Conservation (phyloP, 2,797 vertebrate species). For the Pangasius mekongensis region DNA sequence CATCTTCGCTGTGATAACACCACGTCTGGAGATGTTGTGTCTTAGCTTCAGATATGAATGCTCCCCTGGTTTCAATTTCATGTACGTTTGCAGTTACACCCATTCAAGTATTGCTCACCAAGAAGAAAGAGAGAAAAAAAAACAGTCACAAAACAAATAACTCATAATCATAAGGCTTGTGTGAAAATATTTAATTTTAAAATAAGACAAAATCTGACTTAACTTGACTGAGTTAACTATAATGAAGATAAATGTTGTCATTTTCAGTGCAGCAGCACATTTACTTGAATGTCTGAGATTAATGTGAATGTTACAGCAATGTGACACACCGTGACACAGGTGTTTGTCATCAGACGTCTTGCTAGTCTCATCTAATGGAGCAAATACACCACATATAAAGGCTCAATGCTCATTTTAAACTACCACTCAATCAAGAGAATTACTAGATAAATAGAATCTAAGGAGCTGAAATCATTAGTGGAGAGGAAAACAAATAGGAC, state of each 20-base stretch:
- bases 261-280: constrained; percentile 15
- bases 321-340: constrained; percentile 10
- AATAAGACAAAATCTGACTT: constrained; percentile 15
- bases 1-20: constrained; percentile 64
- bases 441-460: constrained; percentile 53
- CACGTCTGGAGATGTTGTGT: constrained; percentile 49
- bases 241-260: constrained; percentile 37
- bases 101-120: not conserved
- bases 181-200: constrained; percentile 18
- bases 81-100: constrained; percentile 41
- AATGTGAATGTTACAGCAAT: constrained; percentile 32
- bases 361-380: constrained; percentile 44
- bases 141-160: not conserved
- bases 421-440: constrained; percentile 66
- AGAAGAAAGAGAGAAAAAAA: not conserved
- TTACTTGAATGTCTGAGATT: constrained; percentile 35
- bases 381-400: constrained; percentile 33
- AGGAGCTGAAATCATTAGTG: constrained; percentile 58
- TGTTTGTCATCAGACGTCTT: constrained; percentile 22
- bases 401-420: constrained; percentile 50
- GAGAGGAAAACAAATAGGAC: constrained; percentile 56
- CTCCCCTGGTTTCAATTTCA: not conserved
- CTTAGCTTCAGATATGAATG: not conserved
- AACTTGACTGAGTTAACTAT: constrained; percentile 24
- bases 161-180: constrained; percentile 12